Conservation (phyloP, 2,888 invertebrate genomes). For the Idaea dimidiata region DNA sequence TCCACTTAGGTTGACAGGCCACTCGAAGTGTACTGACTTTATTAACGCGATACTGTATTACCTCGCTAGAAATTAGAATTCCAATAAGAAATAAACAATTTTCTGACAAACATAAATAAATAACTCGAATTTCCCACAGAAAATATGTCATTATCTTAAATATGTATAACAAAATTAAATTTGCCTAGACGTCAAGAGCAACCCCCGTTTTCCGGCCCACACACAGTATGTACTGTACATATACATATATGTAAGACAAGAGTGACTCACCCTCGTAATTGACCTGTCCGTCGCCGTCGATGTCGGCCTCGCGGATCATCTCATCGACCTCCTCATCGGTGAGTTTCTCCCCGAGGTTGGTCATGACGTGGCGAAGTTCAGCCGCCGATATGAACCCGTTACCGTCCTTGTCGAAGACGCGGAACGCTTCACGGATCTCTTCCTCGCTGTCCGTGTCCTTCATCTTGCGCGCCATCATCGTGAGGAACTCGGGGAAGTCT, state of each 20-base stretch:
- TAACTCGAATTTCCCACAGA: too few relatives aligned
- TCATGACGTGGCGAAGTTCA: constrained; percentile 99
- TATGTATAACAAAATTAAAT: too few relatives aligned
- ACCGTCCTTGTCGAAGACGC: constrained; percentile 99
- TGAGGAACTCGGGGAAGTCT: constrained; percentile 99
- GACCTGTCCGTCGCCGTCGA: constrained; percentile 99
- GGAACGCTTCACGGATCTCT: constrained; percentile 99
- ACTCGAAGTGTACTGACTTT: too few relatives aligned
- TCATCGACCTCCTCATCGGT: constrained; percentile 99
- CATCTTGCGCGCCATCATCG: constrained; percentile 99
- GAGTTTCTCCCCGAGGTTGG: constrained; percentile 99
- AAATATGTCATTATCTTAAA: too few relatives aligned
- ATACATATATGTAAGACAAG: constrained; percentile 5
- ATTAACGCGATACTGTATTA: too few relatives aligned
- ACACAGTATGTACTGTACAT: not conserved
- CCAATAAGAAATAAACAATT: too few relatives aligned
- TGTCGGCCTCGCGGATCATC: constrained; percentile 99
- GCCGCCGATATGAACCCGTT: constrained; percentile 99
- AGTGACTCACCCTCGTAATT: constrained; percentile 92
- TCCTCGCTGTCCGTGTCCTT: constrained; percentile 99
- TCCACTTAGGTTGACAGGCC: too few relatives aligned
- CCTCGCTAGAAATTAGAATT: too few relatives aligned
- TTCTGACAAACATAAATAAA: too few relatives aligned
- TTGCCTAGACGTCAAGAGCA: too few relatives aligned
- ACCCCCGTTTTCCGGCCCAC: too few relatives aligned